phyloP scores from a whole-genome alignment of 2,113 vertebrate genomes.

The Coryphaenoides rupestris region DNA sequence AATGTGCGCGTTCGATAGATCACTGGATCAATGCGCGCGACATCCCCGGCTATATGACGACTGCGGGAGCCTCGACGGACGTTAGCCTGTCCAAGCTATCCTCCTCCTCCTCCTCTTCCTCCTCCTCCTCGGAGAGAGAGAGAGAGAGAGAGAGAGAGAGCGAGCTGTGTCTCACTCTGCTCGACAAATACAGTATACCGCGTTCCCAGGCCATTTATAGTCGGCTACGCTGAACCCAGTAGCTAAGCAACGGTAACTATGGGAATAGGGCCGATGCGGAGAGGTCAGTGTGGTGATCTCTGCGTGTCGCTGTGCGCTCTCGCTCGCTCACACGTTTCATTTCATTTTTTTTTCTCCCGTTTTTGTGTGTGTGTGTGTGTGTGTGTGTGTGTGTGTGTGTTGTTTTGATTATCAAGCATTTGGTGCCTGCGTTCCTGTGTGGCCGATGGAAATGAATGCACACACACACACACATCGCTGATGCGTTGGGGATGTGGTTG shows the following conservation, averaged over 20 bases:
- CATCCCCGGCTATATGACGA: too few relatives aligned
- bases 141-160: too few relatives aligned
- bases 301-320: constrained; percentile 52
- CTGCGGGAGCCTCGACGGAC: too few relatives aligned
- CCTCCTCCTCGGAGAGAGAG: too few relatives aligned
- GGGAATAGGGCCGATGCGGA: constrained; percentile 53
- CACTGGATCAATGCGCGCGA: neutral
- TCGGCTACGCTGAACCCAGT: constrained; percentile 42
- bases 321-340: too few relatives aligned
- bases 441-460: constrained; percentile 3
- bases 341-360: too few relatives aligned
- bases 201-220: constrained; percentile 36
- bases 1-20: neutral
- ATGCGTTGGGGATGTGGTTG: neutral
- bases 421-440: constrained; percentile 15
- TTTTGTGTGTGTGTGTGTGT: too few relatives aligned
- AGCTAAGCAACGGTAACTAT: constrained; percentile 66
- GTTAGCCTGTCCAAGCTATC: too few relatives aligned
- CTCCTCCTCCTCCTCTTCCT: too few relatives aligned
- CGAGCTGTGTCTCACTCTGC: neutral
- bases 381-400: too few relatives aligned
- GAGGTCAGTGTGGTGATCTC: constrained; percentile 57
- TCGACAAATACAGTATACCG: constrained; percentile 14
- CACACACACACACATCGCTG: neutral
- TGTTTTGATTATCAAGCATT: constrained; percentile 45